A percentile compares a stretch with the other conserved stretches of the same genome.
These are phyloP conservation scores for Aphelenchoides besseyi DNA, from an alignment of 1,140 invertebrate species.

Conservation along the genomic window DNA sequence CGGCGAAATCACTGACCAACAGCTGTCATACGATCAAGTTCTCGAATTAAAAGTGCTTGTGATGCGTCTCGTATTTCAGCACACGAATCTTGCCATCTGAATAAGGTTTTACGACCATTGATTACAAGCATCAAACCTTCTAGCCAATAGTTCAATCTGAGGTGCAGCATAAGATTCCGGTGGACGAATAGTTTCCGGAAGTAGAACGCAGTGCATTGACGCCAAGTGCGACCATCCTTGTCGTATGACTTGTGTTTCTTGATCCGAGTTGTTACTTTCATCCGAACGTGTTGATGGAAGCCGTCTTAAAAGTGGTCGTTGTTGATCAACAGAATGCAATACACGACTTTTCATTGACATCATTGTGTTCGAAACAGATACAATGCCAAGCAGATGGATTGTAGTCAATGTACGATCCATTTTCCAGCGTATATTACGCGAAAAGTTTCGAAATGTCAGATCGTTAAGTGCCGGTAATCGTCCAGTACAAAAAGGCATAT, in stretches of 20 bases:
- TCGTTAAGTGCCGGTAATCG: slow-evolving; percentile 43
- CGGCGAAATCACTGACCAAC: slow-evolving; percentile 65
- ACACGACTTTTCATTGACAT: slow-evolving; percentile 97
- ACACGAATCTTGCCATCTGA: slow-evolving; percentile 90
- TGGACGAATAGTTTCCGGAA: slow-evolving; percentile 73
- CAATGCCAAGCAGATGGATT: slow-evolving; percentile 87
- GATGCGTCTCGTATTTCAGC: slow-evolving; percentile 90
- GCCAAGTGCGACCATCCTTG: slow-evolving; percentile 93
- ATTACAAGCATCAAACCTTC: slow-evolving; percentile 68
- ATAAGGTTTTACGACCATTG: background rate
- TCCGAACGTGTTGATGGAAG: slow-evolving; percentile 43
- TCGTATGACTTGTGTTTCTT: slow-evolving; percentile 78
- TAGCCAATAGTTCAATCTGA: slow-evolving; percentile 91
- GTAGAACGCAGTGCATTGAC: slow-evolving; percentile 87
- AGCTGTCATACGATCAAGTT: slow-evolving; percentile 82
- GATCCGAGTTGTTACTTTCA: slow-evolving; percentile 33
- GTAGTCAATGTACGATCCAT: slow-evolving; percentile 72
- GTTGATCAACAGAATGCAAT: slow-evolving; percentile 67
- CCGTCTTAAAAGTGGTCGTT: slow-evolving; percentile 43
- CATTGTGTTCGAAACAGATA: slow-evolving; percentile 88
- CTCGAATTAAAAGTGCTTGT: slow-evolving; percentile 87
- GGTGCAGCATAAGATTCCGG: slow-evolving; percentile 76
- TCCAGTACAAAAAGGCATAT: slow-evolving; percentile 68
- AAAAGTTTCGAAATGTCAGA: slow-evolving; percentile 66
- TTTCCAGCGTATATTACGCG: slow-evolving; percentile 85